Evolutionary conservation across 2,888 invertebrate genomes (phyloP), one percentile per base, ranked within the genome.

Genomic region (Altica lythri): DNA sequence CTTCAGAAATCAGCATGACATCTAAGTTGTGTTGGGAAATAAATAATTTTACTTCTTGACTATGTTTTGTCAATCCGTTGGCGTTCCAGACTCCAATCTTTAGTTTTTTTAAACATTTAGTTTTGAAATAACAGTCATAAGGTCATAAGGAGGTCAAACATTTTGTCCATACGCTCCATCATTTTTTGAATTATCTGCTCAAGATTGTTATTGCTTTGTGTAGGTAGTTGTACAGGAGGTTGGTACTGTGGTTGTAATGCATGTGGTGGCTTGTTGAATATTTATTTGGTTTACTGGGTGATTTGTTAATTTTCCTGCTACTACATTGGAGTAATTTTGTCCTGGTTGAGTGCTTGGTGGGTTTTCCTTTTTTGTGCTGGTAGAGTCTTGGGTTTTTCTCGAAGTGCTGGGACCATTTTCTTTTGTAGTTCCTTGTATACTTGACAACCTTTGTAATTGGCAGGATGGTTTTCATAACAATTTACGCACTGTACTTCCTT

Each of bases 1-100:
- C 58, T 60, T 60, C 54, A 22, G 46, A 46, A 17, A 60, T 37
- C 34, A 58, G 27, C 6, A 57, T 13, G n/a, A 59, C 46, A 22
- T 59, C 59, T 17, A 29, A 29, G n/a, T 29, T n/a, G n/a, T 29
- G 4, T 29, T 6, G 2, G 2, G 29, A n/a, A 5, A 29, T 29
- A 6, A 29, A 29, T 29, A n/a, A 2, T 29, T n/a, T 29, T 4
- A 29, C n/a, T 29, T 29, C 29, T 29, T 5, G n/a, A 29, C 29
- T 29, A n/a, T 29, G 29, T 2, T 29, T 29, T n/a, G 29, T 29
- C n/a, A 29, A n/a, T n/a, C 29, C 29, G 29, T 29, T 29, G 29
- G 29, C 29, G 9, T 29, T 29, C 29, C n/a, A 29, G 4, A 9
- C 9, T 2, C 29, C 29, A 9, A 29, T 29, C 9, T 29, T 29